These are phyloP conservation scores for Lacerta bilineata DNA, from an alignment of 2,797 vertebrate genomes.

Conservation along the genomic window DNA sequence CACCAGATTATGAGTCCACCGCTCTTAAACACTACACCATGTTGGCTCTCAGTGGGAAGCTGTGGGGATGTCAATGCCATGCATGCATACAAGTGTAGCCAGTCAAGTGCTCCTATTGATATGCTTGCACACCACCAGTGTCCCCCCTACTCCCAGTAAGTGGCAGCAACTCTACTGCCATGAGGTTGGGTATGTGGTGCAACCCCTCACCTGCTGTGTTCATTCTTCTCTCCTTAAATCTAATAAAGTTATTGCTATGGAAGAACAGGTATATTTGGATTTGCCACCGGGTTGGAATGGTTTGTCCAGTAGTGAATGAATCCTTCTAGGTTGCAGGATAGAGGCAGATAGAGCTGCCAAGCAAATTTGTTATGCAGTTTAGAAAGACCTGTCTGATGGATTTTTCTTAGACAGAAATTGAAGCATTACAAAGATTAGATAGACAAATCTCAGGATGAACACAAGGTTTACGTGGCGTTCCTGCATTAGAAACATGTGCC, in stretches of 20 bases:
- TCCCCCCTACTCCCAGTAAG: too few species aligned
- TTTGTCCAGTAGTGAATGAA: not conserved
- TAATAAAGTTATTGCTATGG: not conserved
- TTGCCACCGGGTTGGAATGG: not conserved
- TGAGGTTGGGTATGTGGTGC: too few species aligned
- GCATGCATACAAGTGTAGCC: too few species aligned
- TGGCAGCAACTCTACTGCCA: too few species aligned
- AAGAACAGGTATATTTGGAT: too few species aligned
- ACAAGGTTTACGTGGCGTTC: not conserved
- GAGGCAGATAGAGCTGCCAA: not conserved
- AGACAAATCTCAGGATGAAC: not conserved
- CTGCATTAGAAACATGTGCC: not conserved
- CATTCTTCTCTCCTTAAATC: slow-evolving; percentile 2
- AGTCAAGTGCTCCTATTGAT: too few species aligned
- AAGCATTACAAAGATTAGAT: not conserved
- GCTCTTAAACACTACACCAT: too few species aligned
- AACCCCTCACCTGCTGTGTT: too few species aligned
- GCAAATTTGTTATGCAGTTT: slow-evolving; percentile 1
- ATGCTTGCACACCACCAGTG: too few species aligned
- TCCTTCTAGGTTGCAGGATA: not conserved
- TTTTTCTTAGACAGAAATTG: not conserved
- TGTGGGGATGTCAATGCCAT: too few species aligned
- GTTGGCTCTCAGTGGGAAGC: too few species aligned
- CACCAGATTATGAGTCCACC: too few species aligned
- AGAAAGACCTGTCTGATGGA: slow-evolving; percentile 16